Evolutionary conservation across 2,888 invertebrate species (phyloP), one percentile per base, ranked within the genome.

Genomic region (Apeira syringaria): DNA sequence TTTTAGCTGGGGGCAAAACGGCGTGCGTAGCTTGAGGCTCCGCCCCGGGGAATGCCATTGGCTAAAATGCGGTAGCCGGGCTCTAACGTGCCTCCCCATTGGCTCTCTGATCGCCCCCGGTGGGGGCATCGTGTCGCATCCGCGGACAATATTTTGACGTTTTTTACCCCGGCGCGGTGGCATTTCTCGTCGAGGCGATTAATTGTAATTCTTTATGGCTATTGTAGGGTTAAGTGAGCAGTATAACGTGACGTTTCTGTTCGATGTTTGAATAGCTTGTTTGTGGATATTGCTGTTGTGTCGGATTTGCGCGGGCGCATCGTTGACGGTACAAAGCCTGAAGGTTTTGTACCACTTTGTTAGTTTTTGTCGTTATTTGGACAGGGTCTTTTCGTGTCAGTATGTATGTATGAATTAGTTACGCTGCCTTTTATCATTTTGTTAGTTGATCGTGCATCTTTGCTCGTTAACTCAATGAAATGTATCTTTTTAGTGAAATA

Each of bases 1-100:
- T 80, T 88, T 88, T 88, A 68, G 88, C 88, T 88, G 83, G 86
- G 88, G 88, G 88, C 88, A 85, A 89, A 87, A 80, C 82, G 72
- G 68, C 69, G 77, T 65, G 78, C 79, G 81, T 73, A 72, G 86
- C 87, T 85, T 47, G 59, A 79, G 84, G 85, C 88, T 80, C 88
- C 88, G 84, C 88, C 88, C 88, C 72, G 78, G 85, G 88, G 63
- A 53, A 49, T 64, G 68, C 82, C 65, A 87, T 89, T 88, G 88
- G 88, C 80, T 68, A 63, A 68, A 74, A 74, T 73, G 78, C 71
- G 73, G 81, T 77, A 77, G 81, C 77, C 68, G 56, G 67, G 62
- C 68, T 61, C 62, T 66, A 64, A 60, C 59, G 61, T 59, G 76
- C 71, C 70, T 68, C 74, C 76, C 80, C 63, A 89, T 89, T 89